Base-by-base conservation (phyloP, 1,140 invertebrate genomes). In the Atta colombica region DNA sequence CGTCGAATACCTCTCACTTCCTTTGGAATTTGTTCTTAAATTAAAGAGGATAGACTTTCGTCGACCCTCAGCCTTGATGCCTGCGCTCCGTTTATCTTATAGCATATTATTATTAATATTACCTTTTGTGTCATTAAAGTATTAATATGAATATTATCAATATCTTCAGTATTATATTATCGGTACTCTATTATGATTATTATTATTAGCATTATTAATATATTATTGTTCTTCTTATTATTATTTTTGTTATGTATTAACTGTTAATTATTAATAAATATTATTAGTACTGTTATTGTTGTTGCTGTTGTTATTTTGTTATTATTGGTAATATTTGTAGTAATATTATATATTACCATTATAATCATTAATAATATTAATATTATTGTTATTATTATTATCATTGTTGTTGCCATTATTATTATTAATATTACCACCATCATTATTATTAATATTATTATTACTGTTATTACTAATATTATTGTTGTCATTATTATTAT, bases 41-140 rank as follows among this genome's bases (percentile, higher is more conserved):
- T 71, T 87, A 85, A 45, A 58, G 74, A 77, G 86, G 63, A 55
- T 90, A 88, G 81, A 90, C 86, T 85, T 89, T 69, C 58, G 31
- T 82, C 77, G 78, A 66, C 8, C 39, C 63, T 60, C 66, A 51
- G 71, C 65, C 72, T 77, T 75, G 80, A 60, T 12, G 39, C 18
- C 45, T 60, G 61, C 81, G 61, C 80, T 60, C 69, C 55, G 65
- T 81, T 74, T 12, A 75, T 18, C 45, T 66, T 71, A 87, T 39
- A 14, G 55, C 55, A 21, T 53, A 69, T 74, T 45, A 87, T 51
- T 28, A 61, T 87, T 65, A 80, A 82, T 55, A 71, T 68, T 86
- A 60, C 12, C 25, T 69, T 31, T 39, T 80, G 63, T 66, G 51
- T 81, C 45, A 77, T 80, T 66, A 65, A 53, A 81, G 85, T 80